Percentiles rank a stretch among this genome's conserved stretches.
Conservation (phyloP, 2,888 invertebrate genomes). For the Perizoma flavofasciatum region DNA sequence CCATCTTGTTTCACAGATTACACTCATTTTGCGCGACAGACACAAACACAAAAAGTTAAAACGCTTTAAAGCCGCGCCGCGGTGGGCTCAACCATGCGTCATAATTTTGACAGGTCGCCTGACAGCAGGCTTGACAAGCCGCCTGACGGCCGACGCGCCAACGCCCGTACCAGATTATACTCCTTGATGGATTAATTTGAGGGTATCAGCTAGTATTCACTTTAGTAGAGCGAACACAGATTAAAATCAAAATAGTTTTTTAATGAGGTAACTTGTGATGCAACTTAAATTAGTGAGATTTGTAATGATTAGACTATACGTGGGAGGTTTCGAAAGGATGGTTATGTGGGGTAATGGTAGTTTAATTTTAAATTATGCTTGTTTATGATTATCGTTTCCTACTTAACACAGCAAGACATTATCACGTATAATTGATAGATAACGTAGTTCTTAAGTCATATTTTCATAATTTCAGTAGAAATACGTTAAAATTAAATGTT, state of each 20-base stretch:
- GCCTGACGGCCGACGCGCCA: conserved; percentile 56
- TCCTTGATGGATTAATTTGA: conserved; percentile 79
- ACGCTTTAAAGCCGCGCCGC: conserved; percentile 52
- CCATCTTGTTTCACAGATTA: conserved; percentile 19
- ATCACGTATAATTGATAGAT: conserved; percentile 23
- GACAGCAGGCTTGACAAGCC: conserved; percentile 68
- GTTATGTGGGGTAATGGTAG: conserved; percentile 35
- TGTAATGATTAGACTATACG: conserved; percentile 36
- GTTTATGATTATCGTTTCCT: conserved; percentile 30
- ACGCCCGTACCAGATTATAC: conserved; percentile 69
- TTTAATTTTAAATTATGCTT: conserved; percentile 34
- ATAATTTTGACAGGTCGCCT: conserved; percentile 74
- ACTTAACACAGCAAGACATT: conserved; percentile 25
- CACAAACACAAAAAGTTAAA: conserved; percentile 46
- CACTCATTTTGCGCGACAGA: conserved; percentile 22
- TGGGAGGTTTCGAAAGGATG: conserved; percentile 36
- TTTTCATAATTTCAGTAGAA: no score
- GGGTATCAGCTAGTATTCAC: conserved; percentile 56
- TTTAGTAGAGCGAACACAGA: conserved; percentile 51
- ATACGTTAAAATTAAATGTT: no score
- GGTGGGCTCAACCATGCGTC: conserved; percentile 76
- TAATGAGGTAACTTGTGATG: conserved; percentile 46
- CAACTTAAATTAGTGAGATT: conserved; percentile 39
- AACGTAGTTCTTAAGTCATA: conserved; percentile 3
- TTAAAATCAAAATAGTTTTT: conserved; percentile 56